phyloP scores from a whole-genome alignment of 2,888 invertebrate species.

The Diaperis boleti region DNA sequence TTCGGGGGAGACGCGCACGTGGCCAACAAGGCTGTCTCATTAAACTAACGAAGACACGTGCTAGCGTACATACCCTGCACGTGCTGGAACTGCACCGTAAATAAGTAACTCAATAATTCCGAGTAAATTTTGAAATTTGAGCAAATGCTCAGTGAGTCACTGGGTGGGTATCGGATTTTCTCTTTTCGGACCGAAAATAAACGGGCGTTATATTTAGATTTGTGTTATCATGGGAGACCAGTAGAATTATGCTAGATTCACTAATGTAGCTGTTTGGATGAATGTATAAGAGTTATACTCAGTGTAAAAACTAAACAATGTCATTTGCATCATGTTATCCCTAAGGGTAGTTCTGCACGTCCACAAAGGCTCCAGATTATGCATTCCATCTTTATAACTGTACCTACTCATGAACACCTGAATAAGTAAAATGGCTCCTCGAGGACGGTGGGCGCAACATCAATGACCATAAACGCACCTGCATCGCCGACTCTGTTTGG shows the following conservation, averaged over 20 bases:
- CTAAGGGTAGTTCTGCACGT: no score
- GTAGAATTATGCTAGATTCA: no score
- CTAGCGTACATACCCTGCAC: constrained; percentile 52
- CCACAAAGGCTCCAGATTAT: neutral
- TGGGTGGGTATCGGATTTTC: no score
- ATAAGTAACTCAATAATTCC: constrained; percentile 50
- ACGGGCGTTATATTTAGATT: no score
- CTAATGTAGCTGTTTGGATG: no score
- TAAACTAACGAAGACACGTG: constrained; percentile 64
- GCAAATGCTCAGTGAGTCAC: constrained; percentile 23
- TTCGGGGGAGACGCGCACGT: constrained; percentile 57
- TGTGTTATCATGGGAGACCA: no score
- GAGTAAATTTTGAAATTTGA: constrained; percentile 21
- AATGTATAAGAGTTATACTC: no score
- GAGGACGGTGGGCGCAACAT: constrained; percentile 37
- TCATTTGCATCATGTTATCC: no score
- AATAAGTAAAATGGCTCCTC: constrained; percentile 41
- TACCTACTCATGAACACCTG: constrained; percentile 38
- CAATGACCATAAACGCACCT: constrained; percentile 57
- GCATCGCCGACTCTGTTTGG: constrained; percentile 48
- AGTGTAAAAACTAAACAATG: no score
- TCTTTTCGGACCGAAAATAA: no score
- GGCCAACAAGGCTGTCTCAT: constrained; percentile 60
- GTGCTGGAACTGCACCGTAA: constrained; percentile 50
- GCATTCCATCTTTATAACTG: neutral